These are phyloP conservation scores for Ptyas mucosa DNA, from an alignment of 2,113 vertebrate genomes.

Conservation along the genomic window DNA sequence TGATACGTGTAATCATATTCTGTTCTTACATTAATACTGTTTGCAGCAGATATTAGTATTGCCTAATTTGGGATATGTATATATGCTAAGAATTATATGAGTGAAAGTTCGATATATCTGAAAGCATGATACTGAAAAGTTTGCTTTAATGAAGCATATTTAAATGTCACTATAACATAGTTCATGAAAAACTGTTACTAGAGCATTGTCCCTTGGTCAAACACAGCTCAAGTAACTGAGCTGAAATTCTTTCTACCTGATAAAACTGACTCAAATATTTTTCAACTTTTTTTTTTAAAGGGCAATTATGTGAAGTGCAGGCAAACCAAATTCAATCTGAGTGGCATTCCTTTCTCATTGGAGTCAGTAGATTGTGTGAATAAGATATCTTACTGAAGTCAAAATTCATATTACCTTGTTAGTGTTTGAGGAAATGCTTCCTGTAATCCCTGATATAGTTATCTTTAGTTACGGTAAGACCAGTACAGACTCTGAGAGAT, in stretches of 20 bases:
- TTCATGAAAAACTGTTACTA: background rate
- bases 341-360: background rate
- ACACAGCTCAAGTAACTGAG: background rate
- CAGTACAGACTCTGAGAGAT: background rate
- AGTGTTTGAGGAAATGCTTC: background rate
- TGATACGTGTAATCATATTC: background rate
- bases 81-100: background rate
- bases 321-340: background rate
- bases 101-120: background rate
- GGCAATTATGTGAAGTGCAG: background rate
- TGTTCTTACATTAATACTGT: background rate
- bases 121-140: background rate
- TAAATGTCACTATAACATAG: background rate
- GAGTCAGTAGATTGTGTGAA: background rate
- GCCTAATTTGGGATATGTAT: background rate
- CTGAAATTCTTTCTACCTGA: background rate
- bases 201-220: background rate
- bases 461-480: background rate
- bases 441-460: background rate
- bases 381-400: background rate
- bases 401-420: background rate
- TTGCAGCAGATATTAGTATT: background rate
- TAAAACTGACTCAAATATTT: background rate
- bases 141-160: background rate
- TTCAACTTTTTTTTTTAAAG: background rate